A percentile compares a stretch with the other conserved stretches of the same genome.
These are phyloP conservation scores for Trileptium ribeirensis DNA, from an alignment of 2,888 invertebrate genomes.

Conservation along the genomic window DNA sequence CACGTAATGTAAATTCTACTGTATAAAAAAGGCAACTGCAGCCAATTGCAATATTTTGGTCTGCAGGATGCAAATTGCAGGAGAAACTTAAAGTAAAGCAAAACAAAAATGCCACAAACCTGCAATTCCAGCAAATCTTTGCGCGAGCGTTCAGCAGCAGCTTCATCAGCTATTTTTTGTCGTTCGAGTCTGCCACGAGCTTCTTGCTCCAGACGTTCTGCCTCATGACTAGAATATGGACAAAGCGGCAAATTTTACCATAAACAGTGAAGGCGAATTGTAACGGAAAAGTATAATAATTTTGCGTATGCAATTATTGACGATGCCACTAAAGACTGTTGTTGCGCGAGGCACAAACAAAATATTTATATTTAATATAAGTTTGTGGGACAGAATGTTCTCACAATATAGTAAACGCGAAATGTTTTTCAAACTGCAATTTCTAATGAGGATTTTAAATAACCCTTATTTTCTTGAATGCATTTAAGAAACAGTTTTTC, in stretches of 20 bases:
- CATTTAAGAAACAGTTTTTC: no score
- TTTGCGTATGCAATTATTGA: background rate
- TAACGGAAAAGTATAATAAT: background rate
- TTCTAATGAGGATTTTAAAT: no score
- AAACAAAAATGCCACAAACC: slow-evolving; percentile 31
- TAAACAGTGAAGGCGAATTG: background rate
- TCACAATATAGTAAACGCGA: background rate
- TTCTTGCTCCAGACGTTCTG: slow-evolving; percentile 57
- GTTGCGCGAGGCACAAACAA: no score
- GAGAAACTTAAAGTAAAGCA: no score
- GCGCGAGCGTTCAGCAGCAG: slow-evolving; percentile 55
- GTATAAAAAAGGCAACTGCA: no score
- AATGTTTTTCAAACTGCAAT: no score
- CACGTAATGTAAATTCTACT: no score
- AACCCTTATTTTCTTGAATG: no score
- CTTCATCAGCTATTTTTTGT: slow-evolving; percentile 56
- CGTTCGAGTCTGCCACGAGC: slow-evolving; percentile 56
- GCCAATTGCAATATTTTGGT: no score
- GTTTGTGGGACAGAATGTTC: no score
- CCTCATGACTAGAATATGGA: slow-evolving; percentile 53
- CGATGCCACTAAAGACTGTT: background rate
- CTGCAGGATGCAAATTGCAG: no score
- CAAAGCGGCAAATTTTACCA: background rate
- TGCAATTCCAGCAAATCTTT: slow-evolving; percentile 55
- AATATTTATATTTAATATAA: no score